These are phyloP conservation scores for Phaetusa simplex DNA, from an alignment of 2,113 vertebrate genomes.

Conservation along the genomic window DNA sequence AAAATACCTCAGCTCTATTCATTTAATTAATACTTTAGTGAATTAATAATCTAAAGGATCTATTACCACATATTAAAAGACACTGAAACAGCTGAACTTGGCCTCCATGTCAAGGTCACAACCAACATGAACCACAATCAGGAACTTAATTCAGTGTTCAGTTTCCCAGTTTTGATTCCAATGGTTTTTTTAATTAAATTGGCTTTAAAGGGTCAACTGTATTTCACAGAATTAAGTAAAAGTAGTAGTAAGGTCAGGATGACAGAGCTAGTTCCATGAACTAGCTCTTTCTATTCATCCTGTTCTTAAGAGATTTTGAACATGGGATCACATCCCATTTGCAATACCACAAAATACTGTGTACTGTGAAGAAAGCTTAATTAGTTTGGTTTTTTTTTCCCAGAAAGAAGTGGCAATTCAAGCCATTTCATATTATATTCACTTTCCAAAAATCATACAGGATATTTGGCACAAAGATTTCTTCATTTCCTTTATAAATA, in stretches of 20 bases:
- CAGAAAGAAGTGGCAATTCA: background rate
- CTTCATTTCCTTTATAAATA: background rate
- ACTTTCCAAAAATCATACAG: background rate
- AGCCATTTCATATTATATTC: background rate
- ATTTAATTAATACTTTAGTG: background rate
- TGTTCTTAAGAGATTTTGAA: background rate
- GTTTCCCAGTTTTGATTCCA: background rate
- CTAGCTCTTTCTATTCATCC: background rate
- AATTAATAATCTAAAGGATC: background rate
- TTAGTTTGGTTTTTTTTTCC: background rate
- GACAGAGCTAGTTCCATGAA: background rate
- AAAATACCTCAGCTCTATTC: background rate
- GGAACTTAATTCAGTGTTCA: background rate
- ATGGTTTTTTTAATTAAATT: background rate
- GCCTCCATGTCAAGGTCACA: background rate
- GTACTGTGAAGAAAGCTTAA: background rate
- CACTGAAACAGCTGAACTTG: background rate
- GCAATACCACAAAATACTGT: background rate
- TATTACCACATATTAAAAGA: background rate
- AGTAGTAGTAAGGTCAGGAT: background rate
- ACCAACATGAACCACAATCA: background rate
- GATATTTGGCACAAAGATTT: background rate
- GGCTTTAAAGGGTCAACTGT: background rate
- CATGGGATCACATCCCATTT: background rate
- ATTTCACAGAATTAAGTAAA: background rate